phyloP scores from a whole-genome alignment of 2,797 vertebrate genomes.

The Urocyon cinereoargenteus region DNA sequence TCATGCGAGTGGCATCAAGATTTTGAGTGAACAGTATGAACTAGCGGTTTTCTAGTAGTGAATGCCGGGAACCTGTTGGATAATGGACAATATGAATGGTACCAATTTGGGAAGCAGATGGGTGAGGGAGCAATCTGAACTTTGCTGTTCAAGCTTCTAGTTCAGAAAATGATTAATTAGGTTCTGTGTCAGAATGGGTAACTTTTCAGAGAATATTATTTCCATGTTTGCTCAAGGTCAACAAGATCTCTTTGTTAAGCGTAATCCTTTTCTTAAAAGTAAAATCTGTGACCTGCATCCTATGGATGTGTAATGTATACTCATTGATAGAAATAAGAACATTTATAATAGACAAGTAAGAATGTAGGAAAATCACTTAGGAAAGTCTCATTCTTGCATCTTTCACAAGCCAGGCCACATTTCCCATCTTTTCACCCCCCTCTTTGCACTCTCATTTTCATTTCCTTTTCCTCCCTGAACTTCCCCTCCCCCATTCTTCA shows the following conservation, averaged over 20 bases:
- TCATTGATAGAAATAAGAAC: not conserved
- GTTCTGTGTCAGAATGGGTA: not conserved
- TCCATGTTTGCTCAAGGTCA: not conserved
- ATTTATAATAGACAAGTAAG: not conserved
- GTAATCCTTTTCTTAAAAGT: not conserved
- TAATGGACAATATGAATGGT: not conserved
- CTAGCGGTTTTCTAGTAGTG: not conserved
- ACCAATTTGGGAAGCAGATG: not conserved
- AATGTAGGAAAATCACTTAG: not conserved
- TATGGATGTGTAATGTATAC: not conserved
- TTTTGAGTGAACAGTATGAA: not conserved
- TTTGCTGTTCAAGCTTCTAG: not conserved
- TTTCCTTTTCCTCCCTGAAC: not conserved
- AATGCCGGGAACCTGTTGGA: not conserved
- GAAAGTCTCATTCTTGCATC: not conserved
- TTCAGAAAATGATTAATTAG: not conserved
- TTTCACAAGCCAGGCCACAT: not conserved
- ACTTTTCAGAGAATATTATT: not conserved
- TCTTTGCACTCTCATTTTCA: not conserved
- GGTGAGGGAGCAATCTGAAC: not conserved
- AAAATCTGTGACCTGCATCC: not conserved
- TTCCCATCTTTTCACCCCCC: not conserved
- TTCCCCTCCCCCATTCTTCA: not conserved
- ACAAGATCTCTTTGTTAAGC: not conserved
- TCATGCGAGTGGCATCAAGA: not conserved